These are phyloP conservation scores for Antheraea mylitta DNA, from an alignment of 1,140 invertebrate species.

Conservation along the genomic window DNA sequence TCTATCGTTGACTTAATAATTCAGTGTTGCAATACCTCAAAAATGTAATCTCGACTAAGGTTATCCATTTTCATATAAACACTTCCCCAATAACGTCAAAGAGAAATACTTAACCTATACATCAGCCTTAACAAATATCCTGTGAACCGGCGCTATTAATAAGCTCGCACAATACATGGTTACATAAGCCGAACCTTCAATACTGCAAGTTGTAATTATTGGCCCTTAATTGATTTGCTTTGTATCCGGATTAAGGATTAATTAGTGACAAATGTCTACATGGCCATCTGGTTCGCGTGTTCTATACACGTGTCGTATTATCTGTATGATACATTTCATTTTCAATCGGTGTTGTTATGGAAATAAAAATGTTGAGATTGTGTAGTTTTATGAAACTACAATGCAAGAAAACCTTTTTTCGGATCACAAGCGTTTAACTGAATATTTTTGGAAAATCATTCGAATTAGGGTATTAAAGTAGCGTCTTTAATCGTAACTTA, in stretches of 20 bases:
- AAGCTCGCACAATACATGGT: background rate
- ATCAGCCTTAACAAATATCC: constrained; percentile 3
- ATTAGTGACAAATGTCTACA: constrained; percentile 62
- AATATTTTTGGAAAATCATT: no score
- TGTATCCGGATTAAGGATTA: constrained; percentile 70
- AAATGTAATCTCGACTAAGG: background rate
- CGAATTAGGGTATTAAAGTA: no score
- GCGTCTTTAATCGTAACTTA: no score
- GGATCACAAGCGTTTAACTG: no score
- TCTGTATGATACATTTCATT: background rate
- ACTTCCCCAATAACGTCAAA: background rate
- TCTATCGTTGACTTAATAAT: no score
- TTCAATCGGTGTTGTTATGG: no score
- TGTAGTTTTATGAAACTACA: no score
- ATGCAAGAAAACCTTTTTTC: no score
- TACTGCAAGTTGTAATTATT: constrained; percentile 50
- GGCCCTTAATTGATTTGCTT: constrained; percentile 69
- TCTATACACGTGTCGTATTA: background rate
- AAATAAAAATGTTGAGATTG: no score
- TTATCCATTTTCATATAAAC: background rate
- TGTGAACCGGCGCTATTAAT: constrained; percentile 6
- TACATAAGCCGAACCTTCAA: constrained; percentile 19
- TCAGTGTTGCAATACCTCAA: background rate
- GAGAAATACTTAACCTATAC: background rate
- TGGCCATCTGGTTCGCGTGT: constrained; percentile 17